Conservation (phyloP, 2,113 vertebrate species). For the Gasterosteus aculeatus region DNA sequence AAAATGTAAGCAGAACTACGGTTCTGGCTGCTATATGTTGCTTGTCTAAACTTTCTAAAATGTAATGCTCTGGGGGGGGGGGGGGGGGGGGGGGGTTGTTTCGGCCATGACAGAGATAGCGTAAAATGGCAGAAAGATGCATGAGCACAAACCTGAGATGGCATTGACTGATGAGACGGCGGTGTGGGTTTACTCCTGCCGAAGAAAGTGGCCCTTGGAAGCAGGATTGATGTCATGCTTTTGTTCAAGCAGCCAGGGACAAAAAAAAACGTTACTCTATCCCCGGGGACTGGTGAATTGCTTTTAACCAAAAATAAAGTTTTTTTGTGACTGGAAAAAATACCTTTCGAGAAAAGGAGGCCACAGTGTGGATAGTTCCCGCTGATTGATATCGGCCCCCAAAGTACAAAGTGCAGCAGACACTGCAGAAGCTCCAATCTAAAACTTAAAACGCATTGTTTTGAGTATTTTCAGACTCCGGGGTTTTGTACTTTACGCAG, state of each 20-base stretch:
- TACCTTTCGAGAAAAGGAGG: background rate
- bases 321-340: too few relatives aligned
- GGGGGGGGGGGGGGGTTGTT: too few relatives aligned
- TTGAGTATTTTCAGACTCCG: background rate
- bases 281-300: too few relatives aligned
- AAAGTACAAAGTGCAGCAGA: too few relatives aligned
- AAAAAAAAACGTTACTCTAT: too few relatives aligned
- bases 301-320: too few relatives aligned
- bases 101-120: background rate
- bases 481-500: conserved; percentile 3
- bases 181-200: background rate
- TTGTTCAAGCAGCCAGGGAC: too few relatives aligned
- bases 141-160: background rate
- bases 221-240: too few relatives aligned
- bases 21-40: background rate
- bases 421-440: too few relatives aligned
- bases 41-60: background rate
- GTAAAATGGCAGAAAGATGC: background rate
- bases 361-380: too few relatives aligned
- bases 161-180: background rate
- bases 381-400: too few relatives aligned
- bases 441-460: background rate
- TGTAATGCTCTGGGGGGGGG: background rate
- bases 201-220: too few relatives aligned
- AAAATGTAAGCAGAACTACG: background rate